Percentiles rank a stretch among this genome's conserved stretches.
These are phyloP conservation scores for Lasiurus cinereus DNA, from an alignment of 2,113 vertebrate genomes.

Conservation along the genomic window DNA sequence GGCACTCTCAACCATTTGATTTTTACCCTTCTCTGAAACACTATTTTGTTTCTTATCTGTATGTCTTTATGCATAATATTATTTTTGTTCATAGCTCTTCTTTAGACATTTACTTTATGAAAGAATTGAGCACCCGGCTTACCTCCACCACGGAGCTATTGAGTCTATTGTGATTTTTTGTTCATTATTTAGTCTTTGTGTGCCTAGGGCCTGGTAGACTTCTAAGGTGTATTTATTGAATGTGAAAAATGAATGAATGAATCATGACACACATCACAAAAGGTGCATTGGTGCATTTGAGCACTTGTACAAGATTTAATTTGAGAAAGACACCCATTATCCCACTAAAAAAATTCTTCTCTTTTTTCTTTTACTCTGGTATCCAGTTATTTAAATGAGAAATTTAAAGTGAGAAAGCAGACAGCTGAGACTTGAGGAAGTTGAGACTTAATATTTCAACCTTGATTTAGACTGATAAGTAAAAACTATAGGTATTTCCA, in stretches of 20 bases:
- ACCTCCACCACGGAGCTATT: neutral
- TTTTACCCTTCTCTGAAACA: neutral
- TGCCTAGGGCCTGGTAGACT: neutral
- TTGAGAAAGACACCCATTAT: neutral
- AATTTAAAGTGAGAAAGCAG: neutral
- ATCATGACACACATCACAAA: neutral
- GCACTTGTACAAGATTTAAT: neutral
- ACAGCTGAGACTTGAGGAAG: neutral
- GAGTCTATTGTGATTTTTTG: neutral
- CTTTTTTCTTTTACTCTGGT: neutral
- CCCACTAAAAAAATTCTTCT: neutral
- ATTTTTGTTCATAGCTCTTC: neutral
- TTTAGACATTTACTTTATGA: neutral
- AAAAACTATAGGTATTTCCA: neutral
- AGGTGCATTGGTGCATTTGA: neutral
- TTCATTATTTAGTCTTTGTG: neutral
- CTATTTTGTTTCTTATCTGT: neutral
- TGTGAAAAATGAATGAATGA: neutral
- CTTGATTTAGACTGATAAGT: slow-evolving; percentile 1
- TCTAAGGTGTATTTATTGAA: neutral
- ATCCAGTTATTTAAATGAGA: neutral
- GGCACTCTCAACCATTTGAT: neutral
- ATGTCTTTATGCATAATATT: neutral
- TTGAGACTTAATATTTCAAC: neutral
- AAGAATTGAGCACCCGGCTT: neutral